Conservation (phyloP, 2,888 invertebrate species). For the Taenaris catops region DNA sequence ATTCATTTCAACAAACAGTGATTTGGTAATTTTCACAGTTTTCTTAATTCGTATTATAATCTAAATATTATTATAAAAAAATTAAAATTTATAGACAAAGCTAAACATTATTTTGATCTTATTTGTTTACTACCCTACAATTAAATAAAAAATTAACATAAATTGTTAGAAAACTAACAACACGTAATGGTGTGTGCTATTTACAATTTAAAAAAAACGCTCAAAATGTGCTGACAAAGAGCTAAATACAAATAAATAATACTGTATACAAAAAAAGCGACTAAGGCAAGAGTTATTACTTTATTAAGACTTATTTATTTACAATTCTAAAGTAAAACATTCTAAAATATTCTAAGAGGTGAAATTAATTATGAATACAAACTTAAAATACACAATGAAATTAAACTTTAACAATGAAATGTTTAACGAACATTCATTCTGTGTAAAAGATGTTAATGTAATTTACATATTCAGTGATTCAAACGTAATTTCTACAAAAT, state of each 20-base stretch:
- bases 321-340: slow-evolving; percentile 17
- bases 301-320: too few species aligned
- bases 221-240: slow-evolving; percentile 30
- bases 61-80: too few species aligned
- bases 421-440: too few species aligned
- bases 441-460: neutral
- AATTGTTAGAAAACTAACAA: slow-evolving; percentile 1
- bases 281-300: slow-evolving; percentile 44
- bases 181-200: too few species aligned
- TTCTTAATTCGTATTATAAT: too few species aligned
- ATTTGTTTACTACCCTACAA: slow-evolving; percentile 12
- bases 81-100: slow-evolving; percentile 13
- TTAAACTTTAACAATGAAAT: too few species aligned
- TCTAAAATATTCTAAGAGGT: slow-evolving; percentile 3
- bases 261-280: slow-evolving; percentile 44
- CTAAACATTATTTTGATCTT: slow-evolving; percentile 16
- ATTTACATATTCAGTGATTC: slow-evolving; percentile 10
- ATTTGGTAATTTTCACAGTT: slow-evolving; percentile 54
- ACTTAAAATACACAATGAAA: too few species aligned
- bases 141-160: slow-evolving; percentile 5
- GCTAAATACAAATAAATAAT: slow-evolving; percentile 38
- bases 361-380: too few species aligned
- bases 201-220: slow-evolving; percentile 28
- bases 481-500: slow-evolving; percentile 17
- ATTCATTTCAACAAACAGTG: slow-evolving; percentile 41